Conservation (phyloP, 64 coral and sea anemone species). For the Pocillopora damicornis region DNA sequence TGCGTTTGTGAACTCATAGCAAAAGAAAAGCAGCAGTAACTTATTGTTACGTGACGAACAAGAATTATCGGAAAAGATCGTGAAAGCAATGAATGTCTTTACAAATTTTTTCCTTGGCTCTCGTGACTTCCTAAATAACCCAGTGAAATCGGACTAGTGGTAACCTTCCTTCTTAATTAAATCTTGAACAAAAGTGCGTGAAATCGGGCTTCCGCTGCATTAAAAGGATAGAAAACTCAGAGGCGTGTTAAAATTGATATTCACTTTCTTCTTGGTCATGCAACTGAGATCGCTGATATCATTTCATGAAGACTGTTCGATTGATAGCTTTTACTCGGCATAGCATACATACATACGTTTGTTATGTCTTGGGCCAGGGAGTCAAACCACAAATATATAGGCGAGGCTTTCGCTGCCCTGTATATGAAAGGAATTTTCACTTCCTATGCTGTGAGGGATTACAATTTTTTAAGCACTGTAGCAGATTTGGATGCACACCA, state of each 20-base stretch:
- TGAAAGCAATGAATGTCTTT: background rate
- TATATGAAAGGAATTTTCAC: background rate
- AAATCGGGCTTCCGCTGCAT: constrained; percentile 17
- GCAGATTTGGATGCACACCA: no score
- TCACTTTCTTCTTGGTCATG: background rate
- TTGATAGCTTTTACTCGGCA: background rate
- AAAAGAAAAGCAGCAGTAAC: background rate
- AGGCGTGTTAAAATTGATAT: background rate
- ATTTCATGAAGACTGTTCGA: background rate
- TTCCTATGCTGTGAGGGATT: no score
- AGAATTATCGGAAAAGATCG: background rate
- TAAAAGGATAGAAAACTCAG: background rate
- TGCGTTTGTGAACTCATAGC: background rate
- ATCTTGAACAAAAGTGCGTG: background rate
- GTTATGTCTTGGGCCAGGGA: background rate
- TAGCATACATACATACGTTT: background rate
- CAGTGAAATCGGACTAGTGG: constrained; percentile 21
- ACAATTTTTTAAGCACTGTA: no score
- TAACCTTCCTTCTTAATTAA: background rate
- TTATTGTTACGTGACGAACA: background rate
- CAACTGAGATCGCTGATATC: background rate
- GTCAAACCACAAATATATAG: constrained; percentile 30
- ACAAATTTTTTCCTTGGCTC: background rate
- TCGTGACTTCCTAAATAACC: constrained; percentile 7
- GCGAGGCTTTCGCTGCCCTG: background rate